These are phyloP conservation scores for Cephalopachus bancanus DNA, from an alignment of 2,797 vertebrate genomes.

Conservation along the genomic window DNA sequence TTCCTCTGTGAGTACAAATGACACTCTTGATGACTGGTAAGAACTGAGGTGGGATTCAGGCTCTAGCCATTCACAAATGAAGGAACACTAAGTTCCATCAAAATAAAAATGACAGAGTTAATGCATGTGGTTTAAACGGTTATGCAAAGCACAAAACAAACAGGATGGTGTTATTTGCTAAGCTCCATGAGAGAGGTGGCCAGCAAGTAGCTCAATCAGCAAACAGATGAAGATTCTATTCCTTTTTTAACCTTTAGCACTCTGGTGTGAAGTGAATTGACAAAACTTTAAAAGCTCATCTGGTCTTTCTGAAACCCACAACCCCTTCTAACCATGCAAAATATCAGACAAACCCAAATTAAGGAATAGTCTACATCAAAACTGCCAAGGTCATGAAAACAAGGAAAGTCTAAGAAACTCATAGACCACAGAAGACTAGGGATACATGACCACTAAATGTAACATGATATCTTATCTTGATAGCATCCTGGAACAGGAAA, in stretches of 20 bases:
- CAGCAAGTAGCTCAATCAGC: conserved; percentile 8
- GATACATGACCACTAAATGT: neutral
- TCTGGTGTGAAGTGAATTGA: neutral
- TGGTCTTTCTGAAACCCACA: neutral
- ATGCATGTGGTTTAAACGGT: neutral
- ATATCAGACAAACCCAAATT: neutral
- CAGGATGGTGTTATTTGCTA: conserved; percentile 58
- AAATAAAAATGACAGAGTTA: conserved; percentile 8
- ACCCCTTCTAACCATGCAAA: neutral
- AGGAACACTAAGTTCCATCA: conserved; percentile 41
- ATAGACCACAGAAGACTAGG: neutral
- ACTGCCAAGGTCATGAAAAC: neutral
- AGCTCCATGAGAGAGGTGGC: neutral
- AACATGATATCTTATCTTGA: neutral
- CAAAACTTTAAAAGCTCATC: neutral
- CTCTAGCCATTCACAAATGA: neutral
- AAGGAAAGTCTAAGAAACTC: conserved; percentile 8
- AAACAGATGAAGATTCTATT: conserved; percentile 66
- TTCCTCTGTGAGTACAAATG: neutral
- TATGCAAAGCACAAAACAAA: conserved; percentile 70
- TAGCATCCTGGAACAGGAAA: neutral
- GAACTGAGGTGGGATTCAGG: neutral
- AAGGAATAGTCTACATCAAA: neutral
- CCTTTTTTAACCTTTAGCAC: conserved; percentile 54
- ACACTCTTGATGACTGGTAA: neutral